A percentile compares a stretch with the other conserved stretches of the same genome.
Evolutionary conservation across 2,113 vertebrate species (phyloP).

Genomic region (Dissostichus mawsoni): DNA sequence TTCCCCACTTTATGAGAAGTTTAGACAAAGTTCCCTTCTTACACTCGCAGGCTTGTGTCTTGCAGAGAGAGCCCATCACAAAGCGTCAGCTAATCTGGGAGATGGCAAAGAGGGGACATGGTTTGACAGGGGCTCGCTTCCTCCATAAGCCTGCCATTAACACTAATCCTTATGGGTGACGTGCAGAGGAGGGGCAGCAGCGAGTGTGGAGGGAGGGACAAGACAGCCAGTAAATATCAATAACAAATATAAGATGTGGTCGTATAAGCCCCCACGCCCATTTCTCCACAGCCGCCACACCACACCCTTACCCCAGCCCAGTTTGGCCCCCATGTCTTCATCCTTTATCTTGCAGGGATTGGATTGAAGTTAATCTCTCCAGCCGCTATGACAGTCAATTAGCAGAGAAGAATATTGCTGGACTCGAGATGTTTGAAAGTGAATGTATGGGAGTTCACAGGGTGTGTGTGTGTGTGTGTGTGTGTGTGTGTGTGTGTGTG

Average conservation of each 20-base stretch:
- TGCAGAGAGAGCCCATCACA: constrained; percentile 73
- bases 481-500: constrained; percentile 39
- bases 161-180: constrained; percentile 76
- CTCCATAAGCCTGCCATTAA: constrained; percentile 79
- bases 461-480: constrained; percentile 1
- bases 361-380: constrained; percentile 82
- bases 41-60: constrained; percentile 60
- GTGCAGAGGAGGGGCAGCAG: constrained; percentile 58
- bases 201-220: constrained; percentile 41
- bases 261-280: constrained; percentile 56
- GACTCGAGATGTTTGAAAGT: constrained; percentile 64
- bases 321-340: constrained; percentile 68
- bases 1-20: constrained; percentile 60
- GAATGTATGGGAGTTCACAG: constrained; percentile 44
- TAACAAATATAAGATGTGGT: constrained; percentile 82
- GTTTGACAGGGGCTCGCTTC: constrained; percentile 76
- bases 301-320: constrained; percentile 54
- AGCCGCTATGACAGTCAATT: constrained; percentile 85
- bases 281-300: constrained; percentile 32
- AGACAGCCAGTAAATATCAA: constrained; percentile 86
- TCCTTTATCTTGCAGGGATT: constrained; percentile 80
- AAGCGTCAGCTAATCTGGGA: constrained; percentile 78
- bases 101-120: constrained; percentile 77
- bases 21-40: constrained; percentile 71
- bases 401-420: constrained; percentile 81